Percentiles rank a stretch among this genome's conserved stretches.
phyloP scores from a whole-genome alignment of 2,888 invertebrate genomes.

The Sphinx pinastri region DNA sequence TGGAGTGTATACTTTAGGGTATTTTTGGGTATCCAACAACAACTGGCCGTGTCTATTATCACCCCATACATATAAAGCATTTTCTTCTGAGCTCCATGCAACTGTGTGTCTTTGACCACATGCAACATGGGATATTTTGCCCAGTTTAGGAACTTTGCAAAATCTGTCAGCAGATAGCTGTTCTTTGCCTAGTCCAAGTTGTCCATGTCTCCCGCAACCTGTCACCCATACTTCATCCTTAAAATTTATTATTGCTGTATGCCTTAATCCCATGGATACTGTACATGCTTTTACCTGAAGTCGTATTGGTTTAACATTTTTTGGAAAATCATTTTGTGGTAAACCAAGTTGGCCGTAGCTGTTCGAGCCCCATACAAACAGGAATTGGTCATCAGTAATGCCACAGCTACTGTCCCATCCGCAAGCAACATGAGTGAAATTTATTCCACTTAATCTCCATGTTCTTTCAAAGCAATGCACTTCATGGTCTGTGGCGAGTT shows the following conservation, averaged over 20 bases:
- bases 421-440: conserved; percentile 86
- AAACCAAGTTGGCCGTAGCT: conserved; percentile 90
- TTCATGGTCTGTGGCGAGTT: conserved; percentile 84
- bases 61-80: conserved; percentile 89
- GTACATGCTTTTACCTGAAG: conserved; percentile 79
- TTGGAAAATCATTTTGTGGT: conserved; percentile 74
- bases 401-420: conserved; percentile 94
- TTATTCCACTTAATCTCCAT: conserved; percentile 82
- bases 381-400: conserved; percentile 86
- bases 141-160: conserved; percentile 81
- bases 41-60: conserved; percentile 93
- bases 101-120: conserved; percentile 93
- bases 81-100: conserved; percentile 79
- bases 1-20: conserved; percentile 77
- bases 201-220: conserved; percentile 88
- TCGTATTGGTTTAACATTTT: conserved; percentile 63
- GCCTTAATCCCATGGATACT: conserved; percentile 88
- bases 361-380: conserved; percentile 94
- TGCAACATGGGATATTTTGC: conserved; percentile 85
- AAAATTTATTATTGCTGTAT: conserved; percentile 86
- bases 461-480: conserved; percentile 85
- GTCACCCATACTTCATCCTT: conserved; percentile 85
- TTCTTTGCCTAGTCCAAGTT: conserved; percentile 84
- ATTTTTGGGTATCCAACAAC: conserved; percentile 82
- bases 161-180: conserved; percentile 68